Evolutionary conservation across 2,797 vertebrate species (phyloP).

Genomic region (Pangasius sanitwongsei): DNA sequence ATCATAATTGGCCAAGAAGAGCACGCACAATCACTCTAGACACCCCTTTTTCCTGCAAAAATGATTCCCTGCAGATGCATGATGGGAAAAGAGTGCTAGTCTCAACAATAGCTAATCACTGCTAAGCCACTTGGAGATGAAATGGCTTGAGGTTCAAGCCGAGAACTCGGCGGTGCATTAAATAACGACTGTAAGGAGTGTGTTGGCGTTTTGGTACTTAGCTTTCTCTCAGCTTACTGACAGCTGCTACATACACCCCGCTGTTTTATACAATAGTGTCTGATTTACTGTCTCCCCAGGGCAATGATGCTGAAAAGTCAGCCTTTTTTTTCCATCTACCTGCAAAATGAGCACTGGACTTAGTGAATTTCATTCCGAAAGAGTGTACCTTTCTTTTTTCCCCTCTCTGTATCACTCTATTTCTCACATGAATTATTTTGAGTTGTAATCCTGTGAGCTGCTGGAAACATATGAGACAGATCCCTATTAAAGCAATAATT

Average conservation of each 20-base stretch:
- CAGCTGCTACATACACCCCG: constrained; percentile 7
- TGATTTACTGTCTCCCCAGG: constrained; percentile 18
- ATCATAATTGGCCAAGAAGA: constrained; percentile 33
- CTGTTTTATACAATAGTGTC: constrained; percentile 1
- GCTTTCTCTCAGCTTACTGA: background rate
- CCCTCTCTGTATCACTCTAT: background rate
- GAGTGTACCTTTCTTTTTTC: background rate
- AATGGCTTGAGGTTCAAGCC: background rate
- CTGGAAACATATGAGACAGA: background rate
- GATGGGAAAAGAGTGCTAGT: constrained; percentile 30
- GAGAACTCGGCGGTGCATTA: constrained; percentile 5
- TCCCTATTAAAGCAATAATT: background rate
- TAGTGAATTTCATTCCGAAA: background rate
- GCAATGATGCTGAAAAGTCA: constrained; percentile 1
- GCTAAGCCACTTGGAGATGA: background rate
- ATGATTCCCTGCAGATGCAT: constrained; percentile 10
- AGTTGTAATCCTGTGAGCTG: background rate
- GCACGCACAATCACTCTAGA: constrained; percentile 6
- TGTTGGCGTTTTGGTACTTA: background rate
- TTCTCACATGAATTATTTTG: background rate
- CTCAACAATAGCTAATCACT: constrained; percentile 37
- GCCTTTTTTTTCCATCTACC: background rate
- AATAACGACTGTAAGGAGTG: constrained; percentile 9
- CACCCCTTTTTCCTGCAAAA: background rate
- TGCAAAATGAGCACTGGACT: background rate